These are phyloP conservation scores for Arctia plantaginis DNA, from an alignment of 2,888 invertebrate genomes.

Conservation along the genomic window DNA sequence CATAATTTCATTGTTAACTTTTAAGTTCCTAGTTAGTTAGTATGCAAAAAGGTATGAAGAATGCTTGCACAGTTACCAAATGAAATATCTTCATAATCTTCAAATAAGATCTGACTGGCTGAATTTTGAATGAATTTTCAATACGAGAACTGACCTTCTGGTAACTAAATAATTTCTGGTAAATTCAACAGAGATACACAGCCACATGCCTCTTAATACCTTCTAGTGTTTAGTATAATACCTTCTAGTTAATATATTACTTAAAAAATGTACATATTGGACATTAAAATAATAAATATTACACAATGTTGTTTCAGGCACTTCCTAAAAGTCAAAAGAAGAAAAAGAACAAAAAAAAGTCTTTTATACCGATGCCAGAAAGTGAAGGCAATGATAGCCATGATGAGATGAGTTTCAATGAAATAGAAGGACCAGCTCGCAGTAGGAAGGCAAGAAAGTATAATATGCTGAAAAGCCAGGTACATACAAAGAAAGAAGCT, in stretches of 20 bases:
- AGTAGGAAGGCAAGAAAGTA: slow-evolving; percentile 82
- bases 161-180: no score
- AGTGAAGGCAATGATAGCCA: slow-evolving; percentile 84
- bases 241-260: neutral
- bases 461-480: slow-evolving; percentile 82
- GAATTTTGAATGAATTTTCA: no score
- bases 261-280: neutral
- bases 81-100: no score
- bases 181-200: no score
- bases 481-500: slow-evolving; percentile 82
- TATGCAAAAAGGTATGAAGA: no score
- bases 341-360: slow-evolving; percentile 84
- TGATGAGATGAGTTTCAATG: slow-evolving; percentile 84
- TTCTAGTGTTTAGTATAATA: no score
- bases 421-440: slow-evolving; percentile 81
- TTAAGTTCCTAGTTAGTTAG: no score
- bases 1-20: no score
- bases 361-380: slow-evolving; percentile 81
- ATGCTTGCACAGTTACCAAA: no score
- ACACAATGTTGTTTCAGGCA: slow-evolving; percentile 61
- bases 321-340: slow-evolving; percentile 83
- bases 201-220: neutral
- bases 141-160: no score
- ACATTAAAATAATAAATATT: neutral
- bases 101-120: no score